Percentiles rank a stretch among this genome's conserved stretches.
Conservation (phyloP, 2,888 invertebrate genomes). For the Alsophila aescularia region DNA sequence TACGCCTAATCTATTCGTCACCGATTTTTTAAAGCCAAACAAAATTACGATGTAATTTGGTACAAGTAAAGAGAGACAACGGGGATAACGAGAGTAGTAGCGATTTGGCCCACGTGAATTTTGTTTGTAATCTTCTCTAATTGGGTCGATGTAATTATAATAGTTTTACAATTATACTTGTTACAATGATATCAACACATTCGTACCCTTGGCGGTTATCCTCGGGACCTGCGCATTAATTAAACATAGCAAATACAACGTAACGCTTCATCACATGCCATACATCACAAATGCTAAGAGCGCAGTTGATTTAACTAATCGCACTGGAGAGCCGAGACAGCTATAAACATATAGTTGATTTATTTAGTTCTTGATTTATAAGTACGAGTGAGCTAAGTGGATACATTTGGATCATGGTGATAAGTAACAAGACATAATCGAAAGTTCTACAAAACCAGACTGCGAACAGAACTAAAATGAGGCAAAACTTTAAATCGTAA, state of each 20-base stretch:
- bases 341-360: conserved; percentile 16
- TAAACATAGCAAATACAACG: conserved; percentile 4
- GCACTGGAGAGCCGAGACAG: conserved; percentile 8
- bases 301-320: conserved; percentile 21
- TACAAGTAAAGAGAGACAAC: not conserved
- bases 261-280: conserved; percentile 23
- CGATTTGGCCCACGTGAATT: too few species aligned
- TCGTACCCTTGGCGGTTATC: too few species aligned
- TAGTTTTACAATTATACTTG: too few species aligned
- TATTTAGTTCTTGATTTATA: conserved; percentile 21
- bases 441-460: too few species aligned
- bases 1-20: conserved; percentile 49
- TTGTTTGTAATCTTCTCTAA: too few species aligned
- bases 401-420: not conserved
- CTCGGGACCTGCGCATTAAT: conserved; percentile 1
- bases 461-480: too few species aligned
- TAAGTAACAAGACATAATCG: too few species aligned
- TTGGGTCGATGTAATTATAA: too few species aligned
- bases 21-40: conserved; percentile 34
- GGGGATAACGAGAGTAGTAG: not conserved
- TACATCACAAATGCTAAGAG: conserved; percentile 19
- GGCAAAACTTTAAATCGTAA: too few species aligned
- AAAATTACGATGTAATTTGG: too few species aligned
- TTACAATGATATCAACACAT: too few species aligned
- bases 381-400: not conserved